Conservation (phyloP, 2,888 invertebrate species). For the Muschampia staudingeri region DNA sequence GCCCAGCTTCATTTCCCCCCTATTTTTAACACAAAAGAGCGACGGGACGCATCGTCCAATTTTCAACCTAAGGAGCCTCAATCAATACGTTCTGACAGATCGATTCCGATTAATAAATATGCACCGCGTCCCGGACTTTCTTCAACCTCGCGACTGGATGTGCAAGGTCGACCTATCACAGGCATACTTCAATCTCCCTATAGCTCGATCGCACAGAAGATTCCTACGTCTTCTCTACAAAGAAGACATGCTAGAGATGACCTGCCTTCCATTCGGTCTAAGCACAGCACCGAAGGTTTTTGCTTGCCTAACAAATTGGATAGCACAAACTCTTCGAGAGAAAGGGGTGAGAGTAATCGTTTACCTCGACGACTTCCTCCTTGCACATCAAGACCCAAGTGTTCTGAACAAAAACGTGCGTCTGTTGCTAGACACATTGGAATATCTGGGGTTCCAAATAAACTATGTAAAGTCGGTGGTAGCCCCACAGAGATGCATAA, state of each 20-base stretch:
- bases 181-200: slow-evolving; percentile 63
- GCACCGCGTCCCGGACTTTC: not conserved
- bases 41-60: slow-evolving; percentile 61
- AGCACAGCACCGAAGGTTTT: slow-evolving; percentile 61
- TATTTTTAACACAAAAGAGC: slow-evolving; percentile 59
- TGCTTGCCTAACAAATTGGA: slow-evolving; percentile 65
- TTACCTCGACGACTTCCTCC: slow-evolving; percentile 65
- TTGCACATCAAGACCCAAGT: slow-evolving; percentile 51
- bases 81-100: slow-evolving; percentile 42
- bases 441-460: slow-evolving; percentile 54
- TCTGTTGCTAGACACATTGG: slow-evolving; percentile 13
- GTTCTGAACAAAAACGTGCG: slow-evolving; percentile 5
- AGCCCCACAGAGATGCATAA: slow-evolving; percentile 25
- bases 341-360: slow-evolving; percentile 61
- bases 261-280: slow-evolving; percentile 62
- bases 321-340: slow-evolving; percentile 60
- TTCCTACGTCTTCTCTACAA: slow-evolving; percentile 62
- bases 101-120: not conserved
- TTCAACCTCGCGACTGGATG: slow-evolving; percentile 54
- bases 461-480: slow-evolving; percentile 45
- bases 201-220: slow-evolving; percentile 52
- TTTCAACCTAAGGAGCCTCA: slow-evolving; percentile 62
- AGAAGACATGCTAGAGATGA: slow-evolving; percentile 55
- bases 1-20: slow-evolving; percentile 38
- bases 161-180: slow-evolving; percentile 64